Percentiles rank a stretch among this genome's conserved stretches.
phyloP scores from a whole-genome alignment of 2,888 invertebrate genomes.

The Galeopsomyia nigrocyanea region DNA sequence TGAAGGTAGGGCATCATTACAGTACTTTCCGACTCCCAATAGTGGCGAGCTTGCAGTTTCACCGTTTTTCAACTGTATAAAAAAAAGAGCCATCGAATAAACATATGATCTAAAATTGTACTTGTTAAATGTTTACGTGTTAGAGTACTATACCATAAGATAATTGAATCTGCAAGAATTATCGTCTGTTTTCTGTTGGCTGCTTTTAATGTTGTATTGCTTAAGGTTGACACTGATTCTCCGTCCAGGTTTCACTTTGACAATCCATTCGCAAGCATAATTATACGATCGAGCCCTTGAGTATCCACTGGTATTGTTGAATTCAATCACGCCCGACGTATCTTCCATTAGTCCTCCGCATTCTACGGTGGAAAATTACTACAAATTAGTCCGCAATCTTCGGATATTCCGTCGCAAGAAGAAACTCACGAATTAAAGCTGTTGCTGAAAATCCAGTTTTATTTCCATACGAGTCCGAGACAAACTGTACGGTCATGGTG shows the following conservation, averaged over 20 bases:
- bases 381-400: too few relatives aligned
- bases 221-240: constrained; percentile 77
- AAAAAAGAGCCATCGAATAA: too few relatives aligned
- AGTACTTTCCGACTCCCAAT: constrained; percentile 81
- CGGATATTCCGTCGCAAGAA: constrained; percentile 73
- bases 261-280: constrained; percentile 78
- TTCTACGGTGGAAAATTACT: constrained; percentile 67
- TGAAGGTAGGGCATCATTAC: constrained; percentile 68
- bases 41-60: constrained; percentile 78
- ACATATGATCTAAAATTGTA: background rate
- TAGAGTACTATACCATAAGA: constrained; percentile 68
- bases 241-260: constrained; percentile 81
- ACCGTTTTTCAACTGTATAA: constrained; percentile 84
- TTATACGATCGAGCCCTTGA: constrained; percentile 52
- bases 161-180: constrained; percentile 69
- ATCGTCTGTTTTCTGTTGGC: constrained; percentile 51
- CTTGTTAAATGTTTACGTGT: background rate
- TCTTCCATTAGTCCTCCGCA: constrained; percentile 81
- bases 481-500: constrained; percentile 78
- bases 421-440: constrained; percentile 71
- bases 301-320: constrained; percentile 49
- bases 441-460: constrained; percentile 78
- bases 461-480: constrained; percentile 74
- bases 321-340: constrained; percentile 73
- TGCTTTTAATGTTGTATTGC: constrained; percentile 73